A percentile compares a stretch with the other conserved stretches of the same genome.
phyloP scores from a whole-genome alignment of 1,140 invertebrate genomes.

The Physella acuta region DNA sequence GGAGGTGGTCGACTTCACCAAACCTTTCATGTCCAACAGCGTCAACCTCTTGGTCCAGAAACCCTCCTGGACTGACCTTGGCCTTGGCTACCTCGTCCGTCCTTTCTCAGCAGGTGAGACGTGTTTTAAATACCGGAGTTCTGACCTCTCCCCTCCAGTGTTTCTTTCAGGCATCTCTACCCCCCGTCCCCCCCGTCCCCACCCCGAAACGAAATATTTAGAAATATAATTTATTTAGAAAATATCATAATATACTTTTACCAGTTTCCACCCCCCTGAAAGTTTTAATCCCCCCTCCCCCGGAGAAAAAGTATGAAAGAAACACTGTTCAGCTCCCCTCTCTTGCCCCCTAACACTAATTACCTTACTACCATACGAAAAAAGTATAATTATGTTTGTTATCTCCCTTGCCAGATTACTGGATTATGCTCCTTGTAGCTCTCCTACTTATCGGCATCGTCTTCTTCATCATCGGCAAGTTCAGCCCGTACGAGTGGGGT shows the following conservation, averaged over 20 bases:
- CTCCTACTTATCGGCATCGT: constrained; percentile 93
- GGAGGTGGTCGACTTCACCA: constrained; percentile 55
- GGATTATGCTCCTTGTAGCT: constrained; percentile 93
- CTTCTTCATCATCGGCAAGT: constrained; percentile 80
- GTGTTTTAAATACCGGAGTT: background rate
- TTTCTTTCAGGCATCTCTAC: too few relatives aligned
- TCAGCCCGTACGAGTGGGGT: constrained; percentile 90
- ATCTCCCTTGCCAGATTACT: too few relatives aligned
- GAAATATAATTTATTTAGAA: too few relatives aligned
- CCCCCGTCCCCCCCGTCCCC: constrained; percentile 60
- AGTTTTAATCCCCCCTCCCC: too few relatives aligned
- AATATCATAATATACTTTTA: too few relatives aligned
- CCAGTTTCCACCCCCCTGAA: too few relatives aligned
- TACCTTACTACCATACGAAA: background rate
- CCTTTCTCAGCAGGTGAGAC: constrained; percentile 78
- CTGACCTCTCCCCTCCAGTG: too few relatives aligned
- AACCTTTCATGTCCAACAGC: constrained; percentile 72
- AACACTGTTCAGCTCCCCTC: background rate
- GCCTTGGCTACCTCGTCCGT: constrained; percentile 93
- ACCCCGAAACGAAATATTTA: constrained; percentile 82
- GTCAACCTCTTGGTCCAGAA: constrained; percentile 97
- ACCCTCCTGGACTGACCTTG: constrained; percentile 81
- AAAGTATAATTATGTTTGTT: too few relatives aligned
- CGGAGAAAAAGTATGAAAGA: too few relatives aligned
- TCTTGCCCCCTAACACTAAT: background rate